A percentile compares a stretch with the other conserved stretches of the same genome.
Evolutionary conservation across 1,140 invertebrate genomes (phyloP).

Genomic region (Drosophila micromelanica): DNA sequence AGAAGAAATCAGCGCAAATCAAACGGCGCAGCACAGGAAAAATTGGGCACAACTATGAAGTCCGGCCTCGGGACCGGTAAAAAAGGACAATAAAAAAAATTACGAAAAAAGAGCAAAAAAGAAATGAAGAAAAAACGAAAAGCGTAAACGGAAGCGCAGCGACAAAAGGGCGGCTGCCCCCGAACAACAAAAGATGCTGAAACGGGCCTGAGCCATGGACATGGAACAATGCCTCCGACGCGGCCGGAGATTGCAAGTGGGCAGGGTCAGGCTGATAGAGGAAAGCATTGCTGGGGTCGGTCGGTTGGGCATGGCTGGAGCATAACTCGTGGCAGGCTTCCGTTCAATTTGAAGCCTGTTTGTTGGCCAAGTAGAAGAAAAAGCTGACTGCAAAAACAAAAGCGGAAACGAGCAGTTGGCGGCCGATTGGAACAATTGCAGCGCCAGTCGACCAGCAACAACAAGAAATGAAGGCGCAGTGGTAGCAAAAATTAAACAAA

Average conservation of each 20-base stretch:
- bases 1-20: constrained; percentile 79
- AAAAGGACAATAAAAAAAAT: constrained; percentile 24
- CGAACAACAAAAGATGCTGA: constrained; percentile 76
- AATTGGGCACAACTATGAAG: constrained; percentile 61
- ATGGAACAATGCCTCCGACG: constrained; percentile 78
- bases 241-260: constrained; percentile 53
- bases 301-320: constrained; percentile 42
- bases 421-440: constrained; percentile 79
- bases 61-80: constrained; percentile 38
- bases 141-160: constrained; percentile 74
- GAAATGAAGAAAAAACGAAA: constrained; percentile 22
- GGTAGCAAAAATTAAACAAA: constrained; percentile 80
- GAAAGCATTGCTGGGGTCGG: background rate
- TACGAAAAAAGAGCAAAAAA: constrained; percentile 16
- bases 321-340: constrained; percentile 75
- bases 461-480: constrained; percentile 53
- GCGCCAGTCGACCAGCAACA: constrained; percentile 45
- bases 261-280: constrained; percentile 27
- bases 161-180: constrained; percentile 70
- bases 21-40: constrained; percentile 76
- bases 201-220: constrained; percentile 67
- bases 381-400: constrained; percentile 68
- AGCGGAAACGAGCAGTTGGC: constrained; percentile 77
- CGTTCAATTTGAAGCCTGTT: constrained; percentile 82
- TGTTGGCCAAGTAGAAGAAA: constrained; percentile 72